Evolutionary conservation across 2,113 vertebrate species (phyloP).

Genomic region (Pontoporia blainvillei): DNA sequence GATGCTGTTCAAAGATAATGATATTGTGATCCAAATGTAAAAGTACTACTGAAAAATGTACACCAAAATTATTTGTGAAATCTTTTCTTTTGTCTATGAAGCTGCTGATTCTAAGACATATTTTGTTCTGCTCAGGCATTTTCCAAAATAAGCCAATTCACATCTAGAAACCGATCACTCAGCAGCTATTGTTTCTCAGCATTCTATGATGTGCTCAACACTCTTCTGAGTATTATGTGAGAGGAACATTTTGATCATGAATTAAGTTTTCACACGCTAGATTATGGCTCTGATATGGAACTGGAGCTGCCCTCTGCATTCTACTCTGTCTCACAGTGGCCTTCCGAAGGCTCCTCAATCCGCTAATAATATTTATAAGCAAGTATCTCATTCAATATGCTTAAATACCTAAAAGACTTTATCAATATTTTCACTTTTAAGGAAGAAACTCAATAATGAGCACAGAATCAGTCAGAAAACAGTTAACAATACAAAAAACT

Average conservation of each 20-base stretch:
- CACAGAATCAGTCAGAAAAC: conserved; percentile 12
- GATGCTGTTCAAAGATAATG: conserved; percentile 24
- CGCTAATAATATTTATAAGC: not conserved
- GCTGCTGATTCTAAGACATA: not conserved
- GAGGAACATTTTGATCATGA: not conserved
- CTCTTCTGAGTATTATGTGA: not conserved
- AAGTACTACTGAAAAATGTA: not conserved
- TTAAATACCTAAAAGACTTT: not conserved
- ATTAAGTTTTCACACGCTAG: not conserved
- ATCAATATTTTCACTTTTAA: not conserved
- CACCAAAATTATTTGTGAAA: conserved; percentile 20
- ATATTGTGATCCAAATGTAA: not conserved
- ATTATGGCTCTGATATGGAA: not conserved
- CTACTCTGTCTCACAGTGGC: not conserved
- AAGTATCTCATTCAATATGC: not conserved
- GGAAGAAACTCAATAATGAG: conserved; percentile 4
- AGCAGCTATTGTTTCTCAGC: not conserved
- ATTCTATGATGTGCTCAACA: not conserved
- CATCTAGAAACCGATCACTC: conserved; percentile 6
- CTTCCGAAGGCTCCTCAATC: not conserved
- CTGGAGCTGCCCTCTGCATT: not conserved
- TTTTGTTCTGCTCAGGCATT: conserved; percentile 10
- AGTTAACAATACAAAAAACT: conserved; percentile 15
- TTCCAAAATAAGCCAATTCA: conserved; percentile 19
- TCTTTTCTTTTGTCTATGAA: not conserved